Evolutionary conservation across 2,888 invertebrate species (phyloP).

Genomic region (Xestia sexstrigata): DNA sequence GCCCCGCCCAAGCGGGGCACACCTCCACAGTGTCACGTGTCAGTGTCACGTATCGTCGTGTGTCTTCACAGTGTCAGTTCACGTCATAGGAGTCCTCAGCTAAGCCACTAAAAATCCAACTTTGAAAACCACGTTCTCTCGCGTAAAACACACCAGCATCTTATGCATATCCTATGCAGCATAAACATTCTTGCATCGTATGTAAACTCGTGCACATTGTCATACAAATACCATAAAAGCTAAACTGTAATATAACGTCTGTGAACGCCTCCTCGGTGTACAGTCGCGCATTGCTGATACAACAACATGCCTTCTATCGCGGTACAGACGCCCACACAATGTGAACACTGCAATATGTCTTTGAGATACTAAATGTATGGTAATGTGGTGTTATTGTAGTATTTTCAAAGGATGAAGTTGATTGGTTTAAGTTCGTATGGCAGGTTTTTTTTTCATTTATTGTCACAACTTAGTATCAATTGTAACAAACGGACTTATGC

Average conservation of each 20-base stretch:
- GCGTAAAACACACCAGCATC: background rate
- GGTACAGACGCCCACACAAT: background rate
- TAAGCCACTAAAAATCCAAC: background rate
- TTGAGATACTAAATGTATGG: conserved; percentile 18
- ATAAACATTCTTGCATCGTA: conserved; percentile 17
- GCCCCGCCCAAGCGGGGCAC: too few relatives aligned
- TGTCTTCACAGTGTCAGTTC: too few relatives aligned
- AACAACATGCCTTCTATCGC: conserved; percentile 58
- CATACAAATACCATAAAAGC: conserved; percentile 68
- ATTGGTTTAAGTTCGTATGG: background rate
- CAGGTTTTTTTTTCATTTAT: background rate
- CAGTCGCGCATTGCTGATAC: conserved; percentile 76
- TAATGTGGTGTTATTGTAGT: background rate
- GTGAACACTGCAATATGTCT: conserved; percentile 28
- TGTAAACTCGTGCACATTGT: conserved; percentile 60
- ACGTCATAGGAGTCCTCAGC: background rate
- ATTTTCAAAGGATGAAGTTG: background rate
- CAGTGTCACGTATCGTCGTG: too few relatives aligned
- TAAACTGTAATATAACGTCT: conserved; percentile 70
- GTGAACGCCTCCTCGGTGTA: conserved; percentile 61
- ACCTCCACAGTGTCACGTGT: too few relatives aligned
- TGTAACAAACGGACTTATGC: background rate
- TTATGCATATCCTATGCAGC: background rate
- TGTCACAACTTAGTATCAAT: background rate
- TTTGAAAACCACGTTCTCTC: background rate